Conservation (phyloP, 2,888 invertebrate species). For the Pterostichus madidus region DNA sequence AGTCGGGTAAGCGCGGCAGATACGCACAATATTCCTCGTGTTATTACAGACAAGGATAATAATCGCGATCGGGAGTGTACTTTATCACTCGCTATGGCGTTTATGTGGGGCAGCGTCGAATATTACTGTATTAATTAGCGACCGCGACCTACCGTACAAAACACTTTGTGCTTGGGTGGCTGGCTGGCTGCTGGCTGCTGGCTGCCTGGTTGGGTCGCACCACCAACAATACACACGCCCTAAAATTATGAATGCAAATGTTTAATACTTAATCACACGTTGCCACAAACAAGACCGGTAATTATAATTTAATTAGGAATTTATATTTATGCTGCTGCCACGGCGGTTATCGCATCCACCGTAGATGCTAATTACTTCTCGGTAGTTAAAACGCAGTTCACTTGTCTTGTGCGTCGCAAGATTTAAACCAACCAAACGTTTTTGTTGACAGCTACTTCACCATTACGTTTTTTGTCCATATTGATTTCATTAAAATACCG, state of each 20-base stretch:
- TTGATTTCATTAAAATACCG: slow-evolving; percentile 32
- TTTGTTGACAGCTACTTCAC: slow-evolving; percentile 20
- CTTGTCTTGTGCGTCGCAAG: slow-evolving; percentile 48
- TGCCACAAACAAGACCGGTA: slow-evolving; percentile 66
- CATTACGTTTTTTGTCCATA: not conserved
- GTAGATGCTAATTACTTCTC: slow-evolving; percentile 55
- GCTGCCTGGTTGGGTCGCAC: too few relatives aligned
- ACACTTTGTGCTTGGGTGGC: slow-evolving; percentile 13
- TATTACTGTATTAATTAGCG: slow-evolving; percentile 64
- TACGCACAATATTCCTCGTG: not conserved
- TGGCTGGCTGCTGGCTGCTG: too few relatives aligned
- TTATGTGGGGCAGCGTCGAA: slow-evolving; percentile 46
- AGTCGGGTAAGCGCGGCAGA: not conserved
- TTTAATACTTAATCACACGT: slow-evolving; percentile 67
- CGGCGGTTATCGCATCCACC: slow-evolving; percentile 42
- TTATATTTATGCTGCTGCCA: slow-evolving; percentile 62
- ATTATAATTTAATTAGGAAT: slow-evolving; percentile 67
- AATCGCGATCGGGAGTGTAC: slow-evolving; percentile 17
- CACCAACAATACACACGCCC: slow-evolving; percentile 63
- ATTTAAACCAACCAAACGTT: slow-evolving; percentile 3
- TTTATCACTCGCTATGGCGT: slow-evolving; percentile 33
- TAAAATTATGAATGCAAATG: slow-evolving; percentile 67
- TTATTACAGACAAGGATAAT: slow-evolving; percentile 16
- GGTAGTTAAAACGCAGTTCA: slow-evolving; percentile 49
- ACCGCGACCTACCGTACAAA: slow-evolving; percentile 63